phyloP scores from a whole-genome alignment of 2,888 invertebrate genomes.

The Lottia scabra region DNA sequence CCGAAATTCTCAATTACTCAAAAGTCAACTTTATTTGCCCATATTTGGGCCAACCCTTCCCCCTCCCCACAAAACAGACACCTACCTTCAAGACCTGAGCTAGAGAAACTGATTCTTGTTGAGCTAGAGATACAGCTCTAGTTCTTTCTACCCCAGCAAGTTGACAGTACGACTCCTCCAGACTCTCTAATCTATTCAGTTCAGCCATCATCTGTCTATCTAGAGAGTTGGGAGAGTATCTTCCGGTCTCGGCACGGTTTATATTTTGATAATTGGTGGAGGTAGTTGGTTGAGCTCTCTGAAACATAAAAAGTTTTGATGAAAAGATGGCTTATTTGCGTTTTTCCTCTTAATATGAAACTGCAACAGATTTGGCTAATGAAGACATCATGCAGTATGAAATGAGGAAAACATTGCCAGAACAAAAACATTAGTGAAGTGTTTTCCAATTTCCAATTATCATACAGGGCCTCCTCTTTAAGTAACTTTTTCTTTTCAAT shows the following conservation, averaged over 20 bases:
- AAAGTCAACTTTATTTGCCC: too few relatives aligned
- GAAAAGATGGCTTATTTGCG: too few relatives aligned
- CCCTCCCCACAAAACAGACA: too few relatives aligned
- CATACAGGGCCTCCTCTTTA: too few relatives aligned
- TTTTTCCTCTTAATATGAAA: too few relatives aligned
- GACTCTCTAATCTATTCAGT: constrained; percentile 75
- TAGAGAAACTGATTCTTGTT: constrained; percentile 68
- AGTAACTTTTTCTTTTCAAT: too few relatives aligned
- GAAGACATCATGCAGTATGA: too few relatives aligned
- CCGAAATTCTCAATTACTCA: too few relatives aligned
- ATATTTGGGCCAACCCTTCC: neutral
- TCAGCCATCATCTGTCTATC: constrained; percentile 76
- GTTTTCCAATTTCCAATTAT: too few relatives aligned
- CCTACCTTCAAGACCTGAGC: constrained; percentile 67
- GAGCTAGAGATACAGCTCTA: constrained; percentile 64
- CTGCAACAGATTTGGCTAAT: too few relatives aligned
- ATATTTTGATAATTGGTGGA: neutral
- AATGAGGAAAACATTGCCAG: too few relatives aligned
- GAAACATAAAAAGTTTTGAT: neutral
- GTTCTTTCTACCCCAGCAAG: constrained; percentile 74
- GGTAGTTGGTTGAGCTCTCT: neutral
- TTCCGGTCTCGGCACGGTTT: constrained; percentile 37
- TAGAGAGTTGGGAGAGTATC: constrained; percentile 76
- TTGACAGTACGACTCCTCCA: constrained; percentile 75
- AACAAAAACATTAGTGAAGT: too few relatives aligned